Evolutionary conservation across 2,113 vertebrate genomes (phyloP), one percentile per base, ranked within the genome.

Genomic region (Aptenodytes forsteri): DNA sequence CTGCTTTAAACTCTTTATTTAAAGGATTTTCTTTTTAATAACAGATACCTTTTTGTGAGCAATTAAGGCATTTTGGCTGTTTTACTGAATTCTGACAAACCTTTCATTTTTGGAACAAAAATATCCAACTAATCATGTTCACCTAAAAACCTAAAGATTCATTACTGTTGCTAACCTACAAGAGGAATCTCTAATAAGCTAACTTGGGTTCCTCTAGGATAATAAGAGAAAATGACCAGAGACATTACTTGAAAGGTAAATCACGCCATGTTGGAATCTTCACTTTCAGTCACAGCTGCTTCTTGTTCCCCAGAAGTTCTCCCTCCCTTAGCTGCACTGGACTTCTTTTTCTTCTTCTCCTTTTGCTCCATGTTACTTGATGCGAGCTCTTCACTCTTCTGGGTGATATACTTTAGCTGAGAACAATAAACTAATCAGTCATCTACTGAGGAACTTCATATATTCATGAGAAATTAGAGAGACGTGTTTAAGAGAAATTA

Each of bases 331-430:
- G 77, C 82, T 62, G 88, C 61, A 15, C 50, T 61, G 6, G 92
- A 66, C 44, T 98, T 97, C 89, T 97, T 97, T 59, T 92, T 97
- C 89, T 96, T 98, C 90, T 92, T 98, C 65, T 96, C 97, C 71
- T 98, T 98, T 80, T 97, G 95, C 54, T 98, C 97, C 87, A 91
- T 87, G 83, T 96, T 96, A 90, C 27, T 97, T 27, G 92, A 73
- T 26, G 87, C 32, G 15, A 98, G 67, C 38, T 98, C 97, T 44
- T 98, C 96, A 44, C 97, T 97, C 83, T 95, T 97, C 91, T 97
- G 62, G 20, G 94, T 97, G 85, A 98, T 97, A 16, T 97, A 97
- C 42, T 58, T 92, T 6, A 97, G 87, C 98, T 98, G 64, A 46
- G 67, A 96, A 92, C 27, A 95, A 50, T 25, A 81, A 96, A 55